Evolutionary conservation across 2,888 invertebrate species (phyloP).

Genomic region (Erebia ligea): DNA sequence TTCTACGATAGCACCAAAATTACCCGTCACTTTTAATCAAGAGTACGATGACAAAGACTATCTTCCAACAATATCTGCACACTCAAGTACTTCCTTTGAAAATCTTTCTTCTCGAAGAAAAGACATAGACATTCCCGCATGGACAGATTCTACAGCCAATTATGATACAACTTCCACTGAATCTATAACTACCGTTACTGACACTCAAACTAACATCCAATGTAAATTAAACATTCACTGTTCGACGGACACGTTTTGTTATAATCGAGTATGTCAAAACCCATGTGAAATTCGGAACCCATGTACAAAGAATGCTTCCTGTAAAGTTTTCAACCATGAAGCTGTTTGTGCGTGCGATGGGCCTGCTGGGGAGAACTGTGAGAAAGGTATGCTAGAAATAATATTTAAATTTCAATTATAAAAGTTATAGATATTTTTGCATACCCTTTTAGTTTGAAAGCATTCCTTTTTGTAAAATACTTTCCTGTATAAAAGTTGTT

Average conservation of each 20-base stretch:
- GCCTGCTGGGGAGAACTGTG: constrained; percentile 84
- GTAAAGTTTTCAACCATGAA: constrained; percentile 85
- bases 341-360: constrained; percentile 85
- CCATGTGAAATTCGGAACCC: constrained; percentile 80
- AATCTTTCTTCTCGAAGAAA: constrained; percentile 72
- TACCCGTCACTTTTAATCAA: constrained; percentile 1
- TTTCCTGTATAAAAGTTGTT: constrained; percentile 48
- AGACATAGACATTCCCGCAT: constrained; percentile 74
- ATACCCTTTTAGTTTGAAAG: constrained; percentile 6
- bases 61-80: constrained; percentile 40
- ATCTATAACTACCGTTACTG: constrained; percentile 49
- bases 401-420: constrained; percentile 46
- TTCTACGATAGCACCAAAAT: constrained; percentile 10
- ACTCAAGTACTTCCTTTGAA: constrained; percentile 62
- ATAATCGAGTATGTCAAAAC: constrained; percentile 85
- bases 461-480: not conserved
- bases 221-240: constrained; percentile 87
- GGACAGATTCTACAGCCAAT: constrained; percentile 68
- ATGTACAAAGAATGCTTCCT: constrained; percentile 85
- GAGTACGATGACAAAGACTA: constrained; percentile 17
- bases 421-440: constrained; percentile 28
- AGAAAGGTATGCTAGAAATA: constrained; percentile 82
- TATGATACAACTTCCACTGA: constrained; percentile 73
- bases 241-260: constrained; percentile 84
- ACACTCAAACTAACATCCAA: constrained; percentile 59